Evolutionary conservation across 2,113 vertebrate genomes (phyloP).

Genomic region (Jaculus jaculus): DNA sequence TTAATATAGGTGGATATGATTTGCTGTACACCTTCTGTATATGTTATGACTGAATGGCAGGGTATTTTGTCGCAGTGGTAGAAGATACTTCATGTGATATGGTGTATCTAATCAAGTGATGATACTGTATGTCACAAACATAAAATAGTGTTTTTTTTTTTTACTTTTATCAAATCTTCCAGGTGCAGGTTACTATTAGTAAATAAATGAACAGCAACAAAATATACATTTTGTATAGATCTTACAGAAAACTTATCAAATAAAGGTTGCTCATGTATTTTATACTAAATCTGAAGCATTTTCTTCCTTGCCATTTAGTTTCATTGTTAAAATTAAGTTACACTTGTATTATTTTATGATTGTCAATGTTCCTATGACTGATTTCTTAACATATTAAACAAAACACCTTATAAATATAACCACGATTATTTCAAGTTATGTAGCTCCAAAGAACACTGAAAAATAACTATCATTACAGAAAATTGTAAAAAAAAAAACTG

Average conservation of each 20-base stretch:
- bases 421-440: neutral
- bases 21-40: neutral
- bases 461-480: constrained; percentile 43
- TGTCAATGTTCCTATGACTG: neutral
- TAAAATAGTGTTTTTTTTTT: neutral
- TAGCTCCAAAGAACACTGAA: neutral
- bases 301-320: neutral
- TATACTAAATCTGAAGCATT: neutral
- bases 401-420: neutral
- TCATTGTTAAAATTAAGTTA: constrained; percentile 15
- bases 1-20: neutral
- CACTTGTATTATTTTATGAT: neutral
- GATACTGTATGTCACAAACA: neutral
- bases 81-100: neutral
- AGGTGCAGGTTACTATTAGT: fast-evolving
- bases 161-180: neutral
- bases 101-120: neutral
- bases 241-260: neutral
- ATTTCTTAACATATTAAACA: neutral
- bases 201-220: neutral
- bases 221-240: neutral
- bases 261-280: neutral
- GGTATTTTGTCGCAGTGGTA: neutral
- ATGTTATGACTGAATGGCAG: neutral
- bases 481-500: neutral